Percentiles rank a stretch among this genome's conserved stretches.
These are phyloP conservation scores for Aurelia sp. DNA, from an alignment of 30 jellyfish, hydroid and myxozoan genomes.

Conservation along the genomic window DNA sequence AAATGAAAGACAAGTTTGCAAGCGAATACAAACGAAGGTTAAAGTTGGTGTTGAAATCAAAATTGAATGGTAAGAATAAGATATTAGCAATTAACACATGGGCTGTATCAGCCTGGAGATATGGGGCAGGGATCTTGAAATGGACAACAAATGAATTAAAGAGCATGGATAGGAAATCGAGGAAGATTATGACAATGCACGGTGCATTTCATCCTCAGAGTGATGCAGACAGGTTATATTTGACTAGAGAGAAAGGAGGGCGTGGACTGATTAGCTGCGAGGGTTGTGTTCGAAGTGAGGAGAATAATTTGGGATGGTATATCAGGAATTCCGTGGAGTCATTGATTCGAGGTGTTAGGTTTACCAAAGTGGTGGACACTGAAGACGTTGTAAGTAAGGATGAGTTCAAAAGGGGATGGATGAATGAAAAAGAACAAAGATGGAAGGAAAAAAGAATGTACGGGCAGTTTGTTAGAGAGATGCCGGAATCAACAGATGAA, in stretches of 20 bases:
- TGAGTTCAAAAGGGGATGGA: slow-evolving; percentile 5
- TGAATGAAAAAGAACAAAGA: background rate
- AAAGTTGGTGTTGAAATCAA: slow-evolving; percentile 6
- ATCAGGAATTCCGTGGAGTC: background rate
- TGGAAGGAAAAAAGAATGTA: background rate
- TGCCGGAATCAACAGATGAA: too few species aligned
- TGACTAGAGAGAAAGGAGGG: background rate
- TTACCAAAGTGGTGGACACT: too few species aligned
- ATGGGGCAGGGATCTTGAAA: too few species aligned
- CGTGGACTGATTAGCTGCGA: slow-evolving; percentile 40
- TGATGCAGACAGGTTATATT: too few species aligned
- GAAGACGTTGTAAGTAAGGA: background rate
- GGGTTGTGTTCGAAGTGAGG: slow-evolving; percentile 18
- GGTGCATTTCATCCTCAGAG: too few species aligned
- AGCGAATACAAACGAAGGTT: slow-evolving; percentile 14
- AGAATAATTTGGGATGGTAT: slow-evolving; percentile 27
- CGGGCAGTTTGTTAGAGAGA: too few species aligned
- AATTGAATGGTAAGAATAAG: background rate
- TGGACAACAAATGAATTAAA: background rate
- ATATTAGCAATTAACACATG: background rate
- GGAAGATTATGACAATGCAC: too few species aligned
- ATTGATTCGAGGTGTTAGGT: too few species aligned
- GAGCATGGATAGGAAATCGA: too few species aligned
- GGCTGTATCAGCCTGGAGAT: too few species aligned
- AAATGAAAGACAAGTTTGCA: slow-evolving; percentile 1